Evolutionary conservation across 2,113 vertebrate genomes (phyloP), one percentile per base, ranked within the genome.

Genomic region (Stigmatopora argus): DNA sequence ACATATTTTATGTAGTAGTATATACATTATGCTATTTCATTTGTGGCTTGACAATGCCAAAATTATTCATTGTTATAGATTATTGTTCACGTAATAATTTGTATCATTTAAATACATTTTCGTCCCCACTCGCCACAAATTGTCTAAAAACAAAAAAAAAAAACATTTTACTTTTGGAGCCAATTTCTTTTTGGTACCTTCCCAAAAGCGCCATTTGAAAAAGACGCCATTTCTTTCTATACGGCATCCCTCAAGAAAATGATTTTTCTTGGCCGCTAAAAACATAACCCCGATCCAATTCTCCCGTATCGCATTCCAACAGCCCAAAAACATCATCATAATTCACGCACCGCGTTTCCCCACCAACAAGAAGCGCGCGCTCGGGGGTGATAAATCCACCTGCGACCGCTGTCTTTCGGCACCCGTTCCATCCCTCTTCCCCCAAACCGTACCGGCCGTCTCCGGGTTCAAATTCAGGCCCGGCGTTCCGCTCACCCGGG

Each of bases 401-500:
- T 62, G 61, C 21, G 8, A 3, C 21, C 44, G 8, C 60, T 26
- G 18, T 46, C 47, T 11, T 58, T 64, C 44, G 44, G 19, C 44
- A 47, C 44, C 41, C 53, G 35, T 56, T 66, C 56, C 65, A 58
- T 73, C 65, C 68, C 18, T 5, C 38, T 38, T 68, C 47, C 18
- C 34, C 70, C 3, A 72, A 71, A 64, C 51, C 49, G 31, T 23
- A 44, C 38, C 3, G 26, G 26, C 26, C 26, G 26, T 31, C 58
- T 60, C 19, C 60, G 45, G 23, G 23, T 34, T 62, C 52, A 44
- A 21, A 62, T n/a, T 12, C 17, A 18, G 44, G 34, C 47, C 77
- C 71, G 66, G 59, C 62, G 66, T 77, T 70, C 58, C 55, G 31
- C 23, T 53, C 13, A 23, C 45, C 60, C 62, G 14, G 64, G 26